Evolutionary conservation across 2,113 vertebrate species (phyloP).

Genomic region (Chascanopsetta lugubris): DNA sequence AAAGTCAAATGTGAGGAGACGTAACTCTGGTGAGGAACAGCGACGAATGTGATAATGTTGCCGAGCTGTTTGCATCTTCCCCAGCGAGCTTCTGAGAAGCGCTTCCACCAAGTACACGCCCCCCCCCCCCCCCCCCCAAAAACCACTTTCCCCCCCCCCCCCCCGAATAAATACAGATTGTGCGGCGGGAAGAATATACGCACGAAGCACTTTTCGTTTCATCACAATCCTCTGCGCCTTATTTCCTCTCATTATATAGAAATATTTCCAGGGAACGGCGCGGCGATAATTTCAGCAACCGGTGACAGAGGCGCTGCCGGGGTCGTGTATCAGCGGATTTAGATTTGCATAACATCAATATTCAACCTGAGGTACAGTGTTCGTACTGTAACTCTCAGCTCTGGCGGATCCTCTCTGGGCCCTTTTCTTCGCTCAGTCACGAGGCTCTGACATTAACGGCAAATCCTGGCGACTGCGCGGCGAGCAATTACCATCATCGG

Average conservation of each 20-base stretch:
- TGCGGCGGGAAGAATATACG: constrained; percentile 23
- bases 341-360: constrained; percentile 37
- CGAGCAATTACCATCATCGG: constrained; percentile 12
- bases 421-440: constrained; percentile 5
- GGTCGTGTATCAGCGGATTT: constrained; percentile 14
- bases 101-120: constrained; percentile 12
- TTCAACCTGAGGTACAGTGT: constrained; percentile 11
- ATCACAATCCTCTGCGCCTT: background rate
- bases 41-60: constrained; percentile 55
- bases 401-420: constrained; percentile 40
- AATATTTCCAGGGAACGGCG: constrained; percentile 1
- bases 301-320: constrained; percentile 1
- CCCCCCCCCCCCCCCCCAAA: background rate
- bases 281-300: constrained; percentile 5
- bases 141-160: too few species aligned
- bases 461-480: background rate
- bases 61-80: constrained; percentile 34
- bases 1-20: constrained; percentile 38
- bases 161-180: constrained; percentile 30
- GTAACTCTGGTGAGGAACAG: constrained; percentile 30
- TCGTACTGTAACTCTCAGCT: constrained; percentile 22
- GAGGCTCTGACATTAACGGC: constrained; percentile 22
- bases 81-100: constrained; percentile 29
- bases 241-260: constrained; percentile 12
- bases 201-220: constrained; percentile 6